These are phyloP conservation scores for Clusia tigrina DNA, from an alignment of 2,888 invertebrate species.

Conservation along the genomic window DNA sequence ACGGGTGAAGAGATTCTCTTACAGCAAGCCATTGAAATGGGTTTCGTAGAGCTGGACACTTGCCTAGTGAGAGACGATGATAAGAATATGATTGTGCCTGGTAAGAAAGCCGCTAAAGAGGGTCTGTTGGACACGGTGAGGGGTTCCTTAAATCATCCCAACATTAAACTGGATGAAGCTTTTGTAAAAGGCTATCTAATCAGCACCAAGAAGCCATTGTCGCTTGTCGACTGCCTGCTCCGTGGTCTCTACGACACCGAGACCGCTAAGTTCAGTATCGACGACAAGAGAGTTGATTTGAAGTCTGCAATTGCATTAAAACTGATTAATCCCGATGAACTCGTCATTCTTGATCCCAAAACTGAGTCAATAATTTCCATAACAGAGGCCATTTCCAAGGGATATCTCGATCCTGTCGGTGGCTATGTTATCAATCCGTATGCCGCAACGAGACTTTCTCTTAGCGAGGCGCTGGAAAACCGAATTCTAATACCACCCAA, in stretches of 20 bases:
- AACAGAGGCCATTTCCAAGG: constrained; percentile 78
- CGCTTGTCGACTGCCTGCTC: constrained; percentile 82
- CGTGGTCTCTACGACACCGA: constrained; percentile 81
- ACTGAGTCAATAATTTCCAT: constrained; percentile 82
- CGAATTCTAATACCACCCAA: constrained; percentile 84
- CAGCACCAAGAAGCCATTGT: constrained; percentile 81
- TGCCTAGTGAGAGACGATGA: constrained; percentile 79
- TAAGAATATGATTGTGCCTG: constrained; percentile 72
- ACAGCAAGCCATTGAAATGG: constrained; percentile 76
- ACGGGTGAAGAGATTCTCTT: constrained; percentile 78
- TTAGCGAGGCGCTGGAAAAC: constrained; percentile 84
- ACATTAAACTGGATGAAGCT: constrained; percentile 79
- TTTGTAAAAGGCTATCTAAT: constrained; percentile 82
- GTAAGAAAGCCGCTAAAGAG: constrained; percentile 75
- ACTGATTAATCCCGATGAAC: constrained; percentile 78
- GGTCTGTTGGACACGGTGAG: constrained; percentile 76
- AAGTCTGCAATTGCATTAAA: constrained; percentile 78
- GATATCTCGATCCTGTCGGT: constrained; percentile 79
- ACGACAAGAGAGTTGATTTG: constrained; percentile 74
- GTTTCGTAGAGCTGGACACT: constrained; percentile 76
- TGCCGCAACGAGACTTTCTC: constrained; percentile 76
- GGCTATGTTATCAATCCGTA: constrained; percentile 82
- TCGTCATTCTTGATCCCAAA: constrained; percentile 81
- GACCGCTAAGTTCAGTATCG: constrained; percentile 76
- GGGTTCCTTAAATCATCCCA: constrained; percentile 75